Base-by-base conservation (phyloP, 2,888 invertebrate species). In the Harpagoxenus sublaevis region DNA sequence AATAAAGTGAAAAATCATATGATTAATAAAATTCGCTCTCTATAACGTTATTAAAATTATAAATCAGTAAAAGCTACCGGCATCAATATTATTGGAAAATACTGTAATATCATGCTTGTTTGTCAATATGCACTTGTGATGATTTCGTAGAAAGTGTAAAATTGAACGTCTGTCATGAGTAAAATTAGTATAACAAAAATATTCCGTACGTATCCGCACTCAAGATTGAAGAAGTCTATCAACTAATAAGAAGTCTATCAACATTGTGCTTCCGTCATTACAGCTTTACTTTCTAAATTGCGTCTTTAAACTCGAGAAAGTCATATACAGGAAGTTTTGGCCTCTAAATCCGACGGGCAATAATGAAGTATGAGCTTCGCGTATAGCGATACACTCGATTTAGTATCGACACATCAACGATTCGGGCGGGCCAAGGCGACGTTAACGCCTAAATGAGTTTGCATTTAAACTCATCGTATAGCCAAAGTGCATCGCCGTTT, bases 371-470 rank as follows among this genome's bases (percentile, higher is more conserved):
- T 79, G 60, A 71, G 55, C 15, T 57, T 71, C 3, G 73, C 60
- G 23, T 57, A 48, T 23, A 8, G 10, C 35, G 45, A 28, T 45
- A 57, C 10, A 6, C 71, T 48, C 57, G 23, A 79, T 79, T 79
- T 79, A 71, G 71, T 71, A 23, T 23, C 12, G 45, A 15, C 42
- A n/a, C 42, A 75, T 70, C 57, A 35, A 18, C 23, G 48, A 79
- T 71, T 60, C 39, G 73, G 60, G 15, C 73, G 39, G 79, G 60
- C 73, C 79, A 79, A 79, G 48, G 71, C 79, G 35, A 48, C 45
- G 28, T 42, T 1, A 45, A 48, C n/a, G 35, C 12, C n/a, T 57
- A 48, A 83, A 84, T 51, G 18, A 68, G 45, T 83, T 84, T 73
- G 74, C 57, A 45, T 84, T 81, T 60, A 82, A 55, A 71, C 39